These are phyloP conservation scores for Callospermophilus lateralis DNA, from an alignment of 2,113 vertebrate genomes.

Conservation along the genomic window DNA sequence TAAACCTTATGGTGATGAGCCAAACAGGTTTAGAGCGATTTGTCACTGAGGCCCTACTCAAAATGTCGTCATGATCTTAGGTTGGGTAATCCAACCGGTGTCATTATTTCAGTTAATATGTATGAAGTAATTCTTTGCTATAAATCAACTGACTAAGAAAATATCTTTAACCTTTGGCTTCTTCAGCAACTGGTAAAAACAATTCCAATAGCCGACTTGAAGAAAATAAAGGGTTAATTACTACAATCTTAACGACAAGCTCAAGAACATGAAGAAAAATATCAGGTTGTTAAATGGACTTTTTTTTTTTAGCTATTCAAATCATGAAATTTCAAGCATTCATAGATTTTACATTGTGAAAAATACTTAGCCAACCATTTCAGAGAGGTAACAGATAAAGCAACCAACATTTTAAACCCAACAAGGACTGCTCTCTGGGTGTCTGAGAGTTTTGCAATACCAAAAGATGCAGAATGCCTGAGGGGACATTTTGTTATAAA, in stretches of 20 bases:
- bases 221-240: conserved; percentile 65
- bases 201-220: not conserved
- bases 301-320: conserved; percentile 41
- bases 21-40: conserved; percentile 83
- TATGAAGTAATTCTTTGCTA: conserved; percentile 15
- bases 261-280: conserved; percentile 63
- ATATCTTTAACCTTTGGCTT: conserved; percentile 57
- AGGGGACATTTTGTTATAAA: conserved; percentile 45
- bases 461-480: conserved; percentile 9
- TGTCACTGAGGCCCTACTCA: conserved; percentile 59
- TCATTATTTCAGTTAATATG: conserved; percentile 53
- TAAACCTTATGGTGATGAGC: conserved; percentile 77
- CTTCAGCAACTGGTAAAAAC: not conserved
- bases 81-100: not conserved
- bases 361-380: conserved; percentile 42
- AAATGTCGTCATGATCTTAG: not conserved
- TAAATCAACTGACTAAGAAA: conserved; percentile 34
- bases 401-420: conserved; percentile 49
- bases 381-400: conserved; percentile 70
- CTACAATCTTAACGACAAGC: not conserved
- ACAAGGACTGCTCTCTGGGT: not conserved
- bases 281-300: not conserved
- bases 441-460: conserved; percentile 42
- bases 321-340: conserved; percentile 69
- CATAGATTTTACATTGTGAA: conserved; percentile 51